phyloP scores from a whole-genome alignment of 2,113 vertebrate genomes.

The Orientallactaga bullata region DNA sequence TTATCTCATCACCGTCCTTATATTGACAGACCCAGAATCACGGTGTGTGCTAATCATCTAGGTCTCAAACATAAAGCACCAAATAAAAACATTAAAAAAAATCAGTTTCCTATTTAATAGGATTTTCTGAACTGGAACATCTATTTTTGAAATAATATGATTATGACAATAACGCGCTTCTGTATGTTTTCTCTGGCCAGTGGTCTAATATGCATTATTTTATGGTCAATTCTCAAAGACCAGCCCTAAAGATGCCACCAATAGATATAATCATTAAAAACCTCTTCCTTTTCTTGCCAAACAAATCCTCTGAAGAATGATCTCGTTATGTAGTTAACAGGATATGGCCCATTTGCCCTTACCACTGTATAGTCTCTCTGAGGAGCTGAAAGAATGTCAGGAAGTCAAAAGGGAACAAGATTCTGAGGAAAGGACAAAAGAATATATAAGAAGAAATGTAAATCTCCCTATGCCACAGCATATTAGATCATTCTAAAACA shows the following conservation, averaged over 20 bases:
- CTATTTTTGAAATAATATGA: background rate
- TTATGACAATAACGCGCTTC: background rate
- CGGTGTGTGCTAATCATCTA: background rate
- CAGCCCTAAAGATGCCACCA: background rate
- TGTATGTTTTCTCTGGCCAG: background rate
- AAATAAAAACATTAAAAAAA: background rate
- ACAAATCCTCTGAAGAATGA: background rate
- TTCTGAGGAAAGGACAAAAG: conserved; percentile 30
- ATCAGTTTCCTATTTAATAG: background rate
- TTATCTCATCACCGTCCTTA: background rate
- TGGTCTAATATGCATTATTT: background rate
- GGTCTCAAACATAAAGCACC: background rate
- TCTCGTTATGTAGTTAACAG: background rate
- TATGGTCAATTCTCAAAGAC: background rate
- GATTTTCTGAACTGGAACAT: background rate
- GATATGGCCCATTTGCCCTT: background rate
- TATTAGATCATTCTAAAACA: conserved; percentile 62
- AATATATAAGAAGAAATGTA: background rate
- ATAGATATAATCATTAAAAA: background rate
- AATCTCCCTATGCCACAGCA: background rate
- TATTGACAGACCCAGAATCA: accelerated
- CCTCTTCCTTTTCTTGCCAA: background rate
- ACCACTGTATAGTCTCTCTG: background rate
- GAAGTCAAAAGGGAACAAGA: background rate
- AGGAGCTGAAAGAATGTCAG: background rate